A percentile compares a stretch with the other conserved stretches of the same genome.
Evolutionary conservation across 2,888 invertebrate species (phyloP).

Genomic region (Litoditis marina): DNA sequence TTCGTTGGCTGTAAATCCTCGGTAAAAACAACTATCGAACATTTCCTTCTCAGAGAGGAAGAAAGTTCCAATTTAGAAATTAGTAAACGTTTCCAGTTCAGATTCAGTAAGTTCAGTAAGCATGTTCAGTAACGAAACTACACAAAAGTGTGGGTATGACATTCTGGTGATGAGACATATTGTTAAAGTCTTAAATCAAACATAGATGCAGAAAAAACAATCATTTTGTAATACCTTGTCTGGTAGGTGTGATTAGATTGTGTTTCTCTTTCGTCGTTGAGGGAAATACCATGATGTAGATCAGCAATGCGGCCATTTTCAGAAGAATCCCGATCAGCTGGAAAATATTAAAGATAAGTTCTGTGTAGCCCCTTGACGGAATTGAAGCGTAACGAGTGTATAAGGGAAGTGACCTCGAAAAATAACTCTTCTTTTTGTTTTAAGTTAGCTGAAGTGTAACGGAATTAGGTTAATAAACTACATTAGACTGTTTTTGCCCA

Average conservation of each 20-base stretch:
- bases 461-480: too few relatives aligned
- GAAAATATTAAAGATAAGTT: not conserved
- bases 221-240: slow-evolving; percentile 3
- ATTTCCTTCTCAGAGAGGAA: not conserved
- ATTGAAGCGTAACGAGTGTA: not conserved
- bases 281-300: slow-evolving; percentile 37
- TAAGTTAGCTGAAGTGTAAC: too few relatives aligned
- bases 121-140: too few relatives aligned
- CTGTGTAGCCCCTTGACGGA: not conserved
- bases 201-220: too few relatives aligned
- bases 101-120: too few relatives aligned
- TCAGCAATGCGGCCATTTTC: slow-evolving; percentile 38
- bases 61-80: too few relatives aligned
- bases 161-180: not conserved
- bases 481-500: too few relatives aligned
- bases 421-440: too few relatives aligned
- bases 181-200: too few relatives aligned
- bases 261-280: slow-evolving; percentile 4
- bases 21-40: not conserved
- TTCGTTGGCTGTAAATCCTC: not conserved
- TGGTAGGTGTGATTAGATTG: not conserved
- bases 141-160: too few relatives aligned
- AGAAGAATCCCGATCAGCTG: slow-evolving; percentile 36
- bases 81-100: too few relatives aligned
- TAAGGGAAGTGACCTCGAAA: too few relatives aligned